Conservation (phyloP, 1,140 invertebrate genomes). For the Cydia amplana region DNA sequence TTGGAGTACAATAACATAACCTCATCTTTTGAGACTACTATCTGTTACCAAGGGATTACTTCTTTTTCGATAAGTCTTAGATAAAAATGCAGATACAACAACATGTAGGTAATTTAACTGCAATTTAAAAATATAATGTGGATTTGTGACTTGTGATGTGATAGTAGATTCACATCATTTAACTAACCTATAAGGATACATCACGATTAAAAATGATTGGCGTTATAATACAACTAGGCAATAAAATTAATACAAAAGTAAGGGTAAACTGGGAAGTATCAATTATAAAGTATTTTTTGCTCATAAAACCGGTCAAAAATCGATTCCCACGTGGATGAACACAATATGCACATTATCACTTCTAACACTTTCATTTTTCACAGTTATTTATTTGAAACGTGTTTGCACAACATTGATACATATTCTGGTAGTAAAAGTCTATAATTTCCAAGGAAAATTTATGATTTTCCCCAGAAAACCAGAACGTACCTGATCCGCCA, state of each 20-base stretch:
- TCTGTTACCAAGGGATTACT: too few relatives aligned
- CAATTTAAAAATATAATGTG: background rate
- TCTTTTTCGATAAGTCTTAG: background rate
- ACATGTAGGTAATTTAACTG: conserved; percentile 13
- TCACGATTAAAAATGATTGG: background rate
- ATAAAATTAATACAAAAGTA: background rate
- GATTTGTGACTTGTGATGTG: too few relatives aligned
- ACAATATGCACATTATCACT: conserved; percentile 40
- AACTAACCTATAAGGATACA: conserved; percentile 29
- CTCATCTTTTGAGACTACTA: background rate
- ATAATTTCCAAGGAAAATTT: conserved; percentile 16
- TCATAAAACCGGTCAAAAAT: conserved; percentile 18
- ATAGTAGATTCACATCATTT: background rate
- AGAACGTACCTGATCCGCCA: conserved; percentile 76
- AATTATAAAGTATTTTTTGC: background rate
- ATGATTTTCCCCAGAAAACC: conserved; percentile 51
- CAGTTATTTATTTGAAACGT: background rate
- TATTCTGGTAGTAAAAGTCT: conserved; percentile 33
- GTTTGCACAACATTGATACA: background rate
- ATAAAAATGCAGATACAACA: background rate
- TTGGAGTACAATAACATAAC: background rate
- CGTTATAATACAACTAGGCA: background rate
- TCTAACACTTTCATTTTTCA: conserved; percentile 30
- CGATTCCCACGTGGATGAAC: conserved; percentile 43
- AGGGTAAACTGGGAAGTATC: background rate